Base-by-base conservation (phyloP, 1,140 invertebrate species). In the Tetramorium simillimum region DNA sequence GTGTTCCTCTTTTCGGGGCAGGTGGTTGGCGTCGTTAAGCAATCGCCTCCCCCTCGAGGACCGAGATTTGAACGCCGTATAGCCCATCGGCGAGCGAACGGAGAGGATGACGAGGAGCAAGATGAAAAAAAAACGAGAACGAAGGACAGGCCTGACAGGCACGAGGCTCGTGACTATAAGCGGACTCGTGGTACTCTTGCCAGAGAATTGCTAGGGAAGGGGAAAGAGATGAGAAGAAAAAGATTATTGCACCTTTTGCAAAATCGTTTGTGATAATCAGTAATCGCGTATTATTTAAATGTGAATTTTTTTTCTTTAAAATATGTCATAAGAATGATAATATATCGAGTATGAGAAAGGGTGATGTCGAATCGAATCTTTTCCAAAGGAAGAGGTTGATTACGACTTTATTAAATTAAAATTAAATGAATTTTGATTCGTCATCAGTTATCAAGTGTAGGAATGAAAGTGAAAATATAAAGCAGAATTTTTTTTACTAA, bases 1-100 rank as follows among this genome's bases (percentile, higher is more conserved):
- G 94, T 93, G 94, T 94, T 94, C 81, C 81, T 87, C 90, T 90
- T 89, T 84, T 88, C 51, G 51, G 72, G 86, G 92, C 94, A 95
- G 94, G 94, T 95, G 94, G 93, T 88, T 91, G 91, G 91, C 91
- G 93, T 94, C 91, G 92, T 93, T 92, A 91, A 93, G 91, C 92
- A 92, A 93, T 93, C 90, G 88, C 91, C 92, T 92, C 91, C 91
- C 91, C 91, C 92, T 92, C 91, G 88, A 88, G 58, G 82, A 88
- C 91, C 86, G 92, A 91, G 93, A 94, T 93, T 94, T 93, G 77
- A 89, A 86, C 88, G 89, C 60, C 78, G 72, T 86, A 70, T 75
- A 75, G 81, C 60, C 51, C 40, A 16, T 86, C 85, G 80, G 80
- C 86, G 72, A 53, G 63, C 53, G 77, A 58, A 53, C n/a, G 65